Evolutionary conservation across 2,797 vertebrate species (phyloP).

Genomic region (Percopsis omiscomaycus): DNA sequence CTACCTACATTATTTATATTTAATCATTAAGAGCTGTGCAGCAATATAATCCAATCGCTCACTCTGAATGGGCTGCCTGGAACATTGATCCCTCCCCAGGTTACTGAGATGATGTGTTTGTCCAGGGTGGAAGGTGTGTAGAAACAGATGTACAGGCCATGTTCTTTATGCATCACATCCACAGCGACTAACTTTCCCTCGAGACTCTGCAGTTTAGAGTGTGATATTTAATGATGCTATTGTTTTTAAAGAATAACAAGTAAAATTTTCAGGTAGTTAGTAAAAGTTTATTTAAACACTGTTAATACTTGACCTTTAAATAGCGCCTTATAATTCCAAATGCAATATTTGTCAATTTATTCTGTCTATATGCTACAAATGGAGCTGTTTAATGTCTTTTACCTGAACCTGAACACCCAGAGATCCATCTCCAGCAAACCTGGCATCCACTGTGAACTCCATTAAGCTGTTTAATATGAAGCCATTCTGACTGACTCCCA

Average conservation of each 20-base stretch:
- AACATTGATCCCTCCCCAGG: conserved; percentile 79
- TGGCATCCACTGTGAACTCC: conserved; percentile 78
- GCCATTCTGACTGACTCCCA: conserved; percentile 73
- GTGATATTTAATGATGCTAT: neutral
- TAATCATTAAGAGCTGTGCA: neutral
- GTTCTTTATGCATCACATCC: conserved; percentile 70
- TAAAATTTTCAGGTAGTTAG: neutral
- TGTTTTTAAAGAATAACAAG: neutral
- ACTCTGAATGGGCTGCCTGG: conserved; percentile 80
- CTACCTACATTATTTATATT: neutral
- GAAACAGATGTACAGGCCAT: conserved; percentile 74
- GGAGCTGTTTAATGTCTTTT: neutral
- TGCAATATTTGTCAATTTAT: neutral
- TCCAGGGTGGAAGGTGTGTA: conserved; percentile 71
- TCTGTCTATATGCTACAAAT: neutral
- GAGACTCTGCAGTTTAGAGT: conserved; percentile 52
- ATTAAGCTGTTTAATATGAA: conserved; percentile 69
- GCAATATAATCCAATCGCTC: conserved; percentile 19
- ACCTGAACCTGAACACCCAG: conserved; percentile 76
- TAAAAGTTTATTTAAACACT: neutral
- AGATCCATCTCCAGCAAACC: conserved; percentile 73
- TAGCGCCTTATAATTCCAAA: neutral
- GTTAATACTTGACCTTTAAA: no score
- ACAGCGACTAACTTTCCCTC: conserved; percentile 74
- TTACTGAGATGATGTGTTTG: conserved; percentile 75